Conservation (phyloP, 2,797 vertebrate species). For the Siniperca scherzeri region DNA sequence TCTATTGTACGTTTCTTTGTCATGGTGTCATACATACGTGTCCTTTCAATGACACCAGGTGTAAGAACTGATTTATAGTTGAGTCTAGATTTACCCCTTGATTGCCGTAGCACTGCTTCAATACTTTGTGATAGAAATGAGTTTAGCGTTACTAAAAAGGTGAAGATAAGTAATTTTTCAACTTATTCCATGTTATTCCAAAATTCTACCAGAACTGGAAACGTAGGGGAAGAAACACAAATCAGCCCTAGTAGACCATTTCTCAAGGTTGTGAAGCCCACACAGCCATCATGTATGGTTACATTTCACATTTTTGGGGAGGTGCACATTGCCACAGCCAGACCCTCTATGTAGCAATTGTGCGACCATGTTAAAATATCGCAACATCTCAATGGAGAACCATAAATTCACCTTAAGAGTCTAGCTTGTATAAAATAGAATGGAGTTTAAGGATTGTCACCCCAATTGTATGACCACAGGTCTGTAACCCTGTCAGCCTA, state of each 20-base stretch:
- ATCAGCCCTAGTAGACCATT: not conserved
- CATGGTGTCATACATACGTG: too few species aligned
- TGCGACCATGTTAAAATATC: not conserved
- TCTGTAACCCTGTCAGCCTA: not conserved
- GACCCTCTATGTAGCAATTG: not conserved
- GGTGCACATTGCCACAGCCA: too few species aligned
- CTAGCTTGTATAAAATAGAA: not conserved
- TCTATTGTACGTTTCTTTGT: not conserved
- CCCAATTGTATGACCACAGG: not conserved
- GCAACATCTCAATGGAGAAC: not conserved
- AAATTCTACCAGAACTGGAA: too few species aligned
- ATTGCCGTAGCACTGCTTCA: not conserved
- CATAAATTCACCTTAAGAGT: not conserved
- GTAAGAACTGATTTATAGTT: not conserved
- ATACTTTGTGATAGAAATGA: not conserved
- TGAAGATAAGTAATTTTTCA: not conserved
- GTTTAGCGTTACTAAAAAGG: not conserved
- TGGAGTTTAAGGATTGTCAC: not conserved
- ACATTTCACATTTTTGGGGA: not conserved
- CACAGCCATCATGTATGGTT: not conserved
- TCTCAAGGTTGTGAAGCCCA: not conserved
- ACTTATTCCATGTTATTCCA: not conserved
- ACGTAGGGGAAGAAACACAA: not conserved
- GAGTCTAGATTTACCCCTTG: not conserved
- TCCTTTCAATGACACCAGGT: not conserved